Conservation (phyloP, 2,113 vertebrate species). For the Dipodomys spectabilis region DNA sequence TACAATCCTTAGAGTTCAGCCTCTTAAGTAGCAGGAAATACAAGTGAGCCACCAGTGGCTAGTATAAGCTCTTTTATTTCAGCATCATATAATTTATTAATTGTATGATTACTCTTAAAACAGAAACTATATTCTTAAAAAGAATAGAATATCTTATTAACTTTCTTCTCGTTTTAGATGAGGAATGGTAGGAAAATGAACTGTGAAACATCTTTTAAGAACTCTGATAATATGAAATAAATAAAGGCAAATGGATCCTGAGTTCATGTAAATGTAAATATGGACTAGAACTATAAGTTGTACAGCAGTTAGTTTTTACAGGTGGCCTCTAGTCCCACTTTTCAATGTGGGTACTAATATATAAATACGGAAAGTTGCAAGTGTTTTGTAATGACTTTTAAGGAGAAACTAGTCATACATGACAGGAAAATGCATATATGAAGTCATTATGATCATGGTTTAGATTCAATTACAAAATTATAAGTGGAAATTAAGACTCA, state of each 20-base stretch:
- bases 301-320: not conserved
- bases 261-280: not conserved
- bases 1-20: too few species aligned
- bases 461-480: conserved; percentile 28
- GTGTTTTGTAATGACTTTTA: conserved; percentile 66
- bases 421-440: conserved; percentile 22
- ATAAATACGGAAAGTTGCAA: conserved; percentile 57
- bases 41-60: too few species aligned
- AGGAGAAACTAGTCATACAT: conserved; percentile 49
- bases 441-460: conserved; percentile 39
- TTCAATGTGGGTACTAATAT: conserved; percentile 30
- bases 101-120: not conserved
- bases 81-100: not conserved
- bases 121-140: not conserved
- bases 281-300: too few species aligned
- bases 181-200: conserved; percentile 12
- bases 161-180: not conserved
- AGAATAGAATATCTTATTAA: not conserved
- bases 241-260: not conserved
- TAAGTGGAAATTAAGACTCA: not conserved
- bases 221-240: not conserved
- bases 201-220: not conserved
- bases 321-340: conserved; percentile 15
- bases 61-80: not conserved
- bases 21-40: too few species aligned